Base-by-base conservation (phyloP, 2,797 vertebrate species). In the Nannoperca obscura region DNA sequence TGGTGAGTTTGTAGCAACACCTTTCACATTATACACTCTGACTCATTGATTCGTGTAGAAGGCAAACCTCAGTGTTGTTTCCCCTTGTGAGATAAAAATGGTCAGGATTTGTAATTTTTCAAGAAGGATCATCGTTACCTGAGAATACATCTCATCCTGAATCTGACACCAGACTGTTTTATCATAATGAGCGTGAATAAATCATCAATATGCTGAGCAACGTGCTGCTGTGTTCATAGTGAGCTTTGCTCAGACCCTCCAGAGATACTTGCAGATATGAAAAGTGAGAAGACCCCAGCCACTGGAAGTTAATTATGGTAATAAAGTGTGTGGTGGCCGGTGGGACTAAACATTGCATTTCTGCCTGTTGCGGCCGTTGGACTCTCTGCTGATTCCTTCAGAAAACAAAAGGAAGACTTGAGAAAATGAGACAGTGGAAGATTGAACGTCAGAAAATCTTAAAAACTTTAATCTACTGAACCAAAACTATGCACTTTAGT, bases 301-400 rank as follows among this genome's bases (percentile, higher is more conserved):
- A 74, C 67, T 88, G 63, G 64, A 86, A 92, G 84, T 91, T 92
- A 89, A 92, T 93, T 92, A 90, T 81, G 73, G 60, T 90, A 89
- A 92, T 89, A 82, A 88, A 90, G 83, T 78, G 86, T 68, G 81
- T 3, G 68, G 68, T 14, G 76, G 65, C 87, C 70, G 32, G 47
- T 60, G 89, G 89, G 88, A 84, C 67, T 59, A 54, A 81, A 73
- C 36, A 9, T 3, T 53, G 67, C 36, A 36, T 73, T 58, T 58
- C 65, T 60, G 69, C 27, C 30, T 63, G 74, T 17, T 75, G 74
- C 49, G 24, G 36, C 52, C 74, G 38, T 32, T 44, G 55, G 60
- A 81, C 46, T 69, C 42, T 76, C 72, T 46, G 53, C 49, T 61
- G 58, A 30, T 32, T 34, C 57, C 68, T 57, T 78, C 40, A 38